phyloP scores from a whole-genome alignment of 2,888 invertebrate genomes.

The Pyralis farinalis region DNA sequence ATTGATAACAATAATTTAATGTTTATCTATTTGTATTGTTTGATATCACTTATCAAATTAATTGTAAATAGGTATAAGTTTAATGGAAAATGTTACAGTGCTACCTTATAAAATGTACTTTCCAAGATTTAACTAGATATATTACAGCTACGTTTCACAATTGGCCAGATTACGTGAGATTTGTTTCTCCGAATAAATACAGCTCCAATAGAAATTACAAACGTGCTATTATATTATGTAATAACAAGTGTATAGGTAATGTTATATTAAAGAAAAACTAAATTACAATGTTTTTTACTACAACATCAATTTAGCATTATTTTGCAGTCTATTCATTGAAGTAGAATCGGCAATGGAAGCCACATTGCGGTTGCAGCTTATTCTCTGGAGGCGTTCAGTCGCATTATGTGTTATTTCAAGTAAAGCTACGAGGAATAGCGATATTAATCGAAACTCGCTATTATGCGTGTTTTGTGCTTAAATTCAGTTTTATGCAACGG shows the following conservation, averaged over 20 bases:
- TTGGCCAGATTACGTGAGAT: slow-evolving; percentile 52
- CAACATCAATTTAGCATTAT: slow-evolving; percentile 51
- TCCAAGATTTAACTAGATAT: too few species aligned
- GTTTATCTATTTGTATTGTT: slow-evolving; percentile 71
- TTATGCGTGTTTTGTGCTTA: slow-evolving; percentile 48
- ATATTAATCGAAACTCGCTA: slow-evolving; percentile 31
- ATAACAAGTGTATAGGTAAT: too few species aligned
- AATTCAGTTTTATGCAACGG: slow-evolving; percentile 72
- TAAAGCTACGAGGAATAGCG: slow-evolving; percentile 43
- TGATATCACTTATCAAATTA: slow-evolving; percentile 67
- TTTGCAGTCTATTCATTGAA: slow-evolving; percentile 58
- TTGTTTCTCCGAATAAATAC: too few species aligned
- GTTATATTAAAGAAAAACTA: too few species aligned
- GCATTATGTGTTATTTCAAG: slow-evolving; percentile 54
- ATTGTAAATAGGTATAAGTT: slow-evolving; percentile 51
- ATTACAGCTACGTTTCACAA: too few species aligned
- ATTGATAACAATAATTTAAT: slow-evolving; percentile 69
- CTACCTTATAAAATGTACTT: slow-evolving; percentile 20
- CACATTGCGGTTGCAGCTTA: slow-evolving; percentile 33
- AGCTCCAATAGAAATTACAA: too few species aligned
- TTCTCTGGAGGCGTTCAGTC: slow-evolving; percentile 72
- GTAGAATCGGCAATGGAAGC: slow-evolving; percentile 41
- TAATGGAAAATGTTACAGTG: slow-evolving; percentile 41
- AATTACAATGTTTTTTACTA: too few species aligned
- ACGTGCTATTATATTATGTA: too few species aligned